Percentiles rank a stretch among this genome's conserved stretches.
phyloP scores from a whole-genome alignment of 2,113 vertebrate species.

The Phrynosoma blainvillii region DNA sequence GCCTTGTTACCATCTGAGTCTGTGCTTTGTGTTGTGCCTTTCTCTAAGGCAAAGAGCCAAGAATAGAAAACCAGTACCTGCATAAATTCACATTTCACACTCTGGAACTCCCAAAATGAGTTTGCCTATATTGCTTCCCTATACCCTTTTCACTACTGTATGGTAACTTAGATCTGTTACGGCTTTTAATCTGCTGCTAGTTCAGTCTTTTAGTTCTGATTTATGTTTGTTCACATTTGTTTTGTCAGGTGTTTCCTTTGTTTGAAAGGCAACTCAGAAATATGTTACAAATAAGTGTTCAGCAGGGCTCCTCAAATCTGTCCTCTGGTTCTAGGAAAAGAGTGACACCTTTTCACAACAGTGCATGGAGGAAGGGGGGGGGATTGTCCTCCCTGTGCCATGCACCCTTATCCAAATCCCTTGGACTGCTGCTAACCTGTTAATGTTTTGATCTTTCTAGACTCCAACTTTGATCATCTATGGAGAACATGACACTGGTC shows the following conservation, averaged over 20 bases:
- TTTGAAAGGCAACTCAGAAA: not conserved
- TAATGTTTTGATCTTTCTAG: slow-evolving; percentile 68
- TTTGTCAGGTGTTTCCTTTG: not conserved
- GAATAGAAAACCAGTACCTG: no score
- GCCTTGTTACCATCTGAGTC: not conserved
- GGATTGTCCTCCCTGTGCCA: not conserved
- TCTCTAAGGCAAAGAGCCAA: not conserved
- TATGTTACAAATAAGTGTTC: not conserved
- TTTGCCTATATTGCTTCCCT: not conserved
- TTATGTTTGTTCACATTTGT: not conserved
- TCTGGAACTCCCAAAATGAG: not conserved
- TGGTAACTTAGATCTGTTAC: not conserved
- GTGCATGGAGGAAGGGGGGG: not conserved
- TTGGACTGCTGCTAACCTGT: not conserved
- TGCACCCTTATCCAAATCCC: not conserved
- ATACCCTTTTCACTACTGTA: not conserved
- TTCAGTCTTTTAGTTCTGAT: not conserved
- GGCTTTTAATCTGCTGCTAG: not conserved
- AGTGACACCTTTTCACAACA: not conserved
- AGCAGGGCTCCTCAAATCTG: not conserved
- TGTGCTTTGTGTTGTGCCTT: not conserved
- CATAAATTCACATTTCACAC: not conserved
- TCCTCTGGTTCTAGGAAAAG: not conserved
- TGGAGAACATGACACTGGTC: slow-evolving; percentile 84
- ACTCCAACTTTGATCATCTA: slow-evolving; percentile 91